phyloP scores from a whole-genome alignment of 2,797 vertebrate species.

The Enoplosus armatus region DNA sequence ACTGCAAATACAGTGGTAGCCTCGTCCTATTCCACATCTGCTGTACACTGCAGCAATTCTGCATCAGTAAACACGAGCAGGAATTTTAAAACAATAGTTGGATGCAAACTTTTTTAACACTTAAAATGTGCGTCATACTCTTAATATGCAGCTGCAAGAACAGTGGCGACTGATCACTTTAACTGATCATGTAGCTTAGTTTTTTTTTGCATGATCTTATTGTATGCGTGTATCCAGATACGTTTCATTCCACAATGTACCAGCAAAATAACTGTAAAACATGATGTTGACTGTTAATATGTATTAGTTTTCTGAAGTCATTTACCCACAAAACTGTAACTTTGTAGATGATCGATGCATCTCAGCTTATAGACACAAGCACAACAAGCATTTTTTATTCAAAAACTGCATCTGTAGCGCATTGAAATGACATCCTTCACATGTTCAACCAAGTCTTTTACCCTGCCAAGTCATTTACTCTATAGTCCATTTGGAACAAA shows the following conservation, averaged over 20 bases:
- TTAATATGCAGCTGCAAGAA: background rate
- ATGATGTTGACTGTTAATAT: background rate
- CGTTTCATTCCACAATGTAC: background rate
- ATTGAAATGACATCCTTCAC: constrained; percentile 9
- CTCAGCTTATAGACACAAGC: constrained; percentile 17
- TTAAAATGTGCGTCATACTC: background rate
- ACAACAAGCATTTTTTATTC: background rate
- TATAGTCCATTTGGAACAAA: constrained; percentile 64
- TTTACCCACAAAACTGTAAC: background rate
- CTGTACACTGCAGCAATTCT: background rate
- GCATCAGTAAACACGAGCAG: background rate
- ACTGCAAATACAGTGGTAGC: background rate
- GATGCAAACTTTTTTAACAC: background rate
- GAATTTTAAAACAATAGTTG: background rate
- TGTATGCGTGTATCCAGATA: background rate
- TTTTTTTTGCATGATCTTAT: background rate
- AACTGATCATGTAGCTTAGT: background rate
- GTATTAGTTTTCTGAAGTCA: background rate
- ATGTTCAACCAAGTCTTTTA: constrained; percentile 17
- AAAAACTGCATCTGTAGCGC: constrained; percentile 12
- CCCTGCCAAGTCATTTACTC: constrained; percentile 62
- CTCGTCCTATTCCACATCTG: background rate
- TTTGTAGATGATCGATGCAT: background rate
- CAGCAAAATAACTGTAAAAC: no score
- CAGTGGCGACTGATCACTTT: background rate